Base-by-base conservation (phyloP, 2,888 invertebrate species). In the Zygothrica quintamaculata region DNA sequence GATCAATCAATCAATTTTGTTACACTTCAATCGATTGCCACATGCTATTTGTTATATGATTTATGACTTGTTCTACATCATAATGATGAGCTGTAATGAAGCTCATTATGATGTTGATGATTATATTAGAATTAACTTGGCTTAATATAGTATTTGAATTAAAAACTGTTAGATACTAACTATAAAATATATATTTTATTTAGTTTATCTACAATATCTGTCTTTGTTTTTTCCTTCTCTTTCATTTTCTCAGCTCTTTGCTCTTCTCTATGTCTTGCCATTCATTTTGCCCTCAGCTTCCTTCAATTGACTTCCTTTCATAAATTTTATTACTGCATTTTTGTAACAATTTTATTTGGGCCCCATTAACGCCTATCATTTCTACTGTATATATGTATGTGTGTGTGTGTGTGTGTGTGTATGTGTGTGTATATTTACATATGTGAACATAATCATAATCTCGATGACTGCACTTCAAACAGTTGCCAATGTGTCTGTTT, bases 401-500 rank as follows among this genome's bases (percentile, higher is more conserved):
- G 18, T 22, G 18, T 22, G 18, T 22, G 18, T 5, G 9, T 33
- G 9, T 9, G 33, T 11, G 9, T 33, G 33, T 11, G 33, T 33
- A 3, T 33, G 11, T 9, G 9, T 33, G 9, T n/a, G 33, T 33
- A n/a, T 33, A 33, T 36, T 36, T 13, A 29, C 29, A n/a, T 15
- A 8, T 55, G 55, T 51, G 44, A 40, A 43, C 65, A 67, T 73
- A 71, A 68, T 76, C 61, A 65, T 62, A 76, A 82, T 78, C 78
- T 61, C 66, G 59, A 67, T 69, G 86, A 82, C 65, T 84, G 81
- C 84, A 88, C 84, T 84, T 88, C 88, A 88, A 87, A 87, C 82
- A 87, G 88, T 87, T 85, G 84, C 84, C 84, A 87, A 88, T 55
- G 87, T 71, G 84, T 85, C 84, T 85, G 84, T 88, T 88, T 87